A percentile compares a stretch with the other conserved stretches of the same genome.
Evolutionary conservation across 2,888 invertebrate species (phyloP).

Genomic region (Allygus modestus): DNA sequence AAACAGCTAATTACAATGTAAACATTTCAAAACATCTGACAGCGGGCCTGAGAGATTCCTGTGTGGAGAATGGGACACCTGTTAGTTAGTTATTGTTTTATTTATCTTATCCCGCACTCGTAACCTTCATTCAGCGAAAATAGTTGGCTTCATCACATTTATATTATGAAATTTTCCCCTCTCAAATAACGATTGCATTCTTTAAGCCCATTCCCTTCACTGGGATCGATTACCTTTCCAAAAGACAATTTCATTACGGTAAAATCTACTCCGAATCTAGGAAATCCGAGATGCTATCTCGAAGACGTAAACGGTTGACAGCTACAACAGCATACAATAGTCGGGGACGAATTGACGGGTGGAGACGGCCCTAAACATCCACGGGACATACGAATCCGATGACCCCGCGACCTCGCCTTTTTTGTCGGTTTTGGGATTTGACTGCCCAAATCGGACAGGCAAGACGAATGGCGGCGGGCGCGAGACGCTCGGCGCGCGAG

Average conservation of each 20-base stretch:
- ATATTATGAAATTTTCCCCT: too few relatives aligned
- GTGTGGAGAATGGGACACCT: too few relatives aligned
- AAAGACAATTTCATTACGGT: not conserved
- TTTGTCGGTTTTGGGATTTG: slow-evolving; percentile 35
- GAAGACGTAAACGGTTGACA: slow-evolving; percentile 7
- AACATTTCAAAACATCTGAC: too few relatives aligned
- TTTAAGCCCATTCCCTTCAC: too few relatives aligned
- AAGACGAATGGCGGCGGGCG: slow-evolving; percentile 51
- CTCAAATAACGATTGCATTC: too few relatives aligned
- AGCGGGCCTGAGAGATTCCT: too few relatives aligned
- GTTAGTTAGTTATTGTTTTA: too few relatives aligned
- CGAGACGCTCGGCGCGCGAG: slow-evolving; percentile 28
- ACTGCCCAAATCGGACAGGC: slow-evolving; percentile 23
- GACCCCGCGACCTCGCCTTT: slow-evolving; percentile 25
- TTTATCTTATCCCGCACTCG: too few relatives aligned
- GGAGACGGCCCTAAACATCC: not conserved
- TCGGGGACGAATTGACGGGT: slow-evolving; percentile 21
- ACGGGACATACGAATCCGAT: not conserved
- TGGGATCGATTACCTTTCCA: too few relatives aligned
- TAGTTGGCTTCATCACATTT: too few relatives aligned
- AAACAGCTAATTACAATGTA: too few relatives aligned
- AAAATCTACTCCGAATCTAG: not conserved
- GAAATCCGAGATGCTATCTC: slow-evolving; percentile 27
- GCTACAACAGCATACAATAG: slow-evolving; percentile 12
- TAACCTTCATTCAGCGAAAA: too few relatives aligned